Evolutionary conservation across 2,888 invertebrate species (phyloP).

Genomic region (Mamestra brassicae): DNA sequence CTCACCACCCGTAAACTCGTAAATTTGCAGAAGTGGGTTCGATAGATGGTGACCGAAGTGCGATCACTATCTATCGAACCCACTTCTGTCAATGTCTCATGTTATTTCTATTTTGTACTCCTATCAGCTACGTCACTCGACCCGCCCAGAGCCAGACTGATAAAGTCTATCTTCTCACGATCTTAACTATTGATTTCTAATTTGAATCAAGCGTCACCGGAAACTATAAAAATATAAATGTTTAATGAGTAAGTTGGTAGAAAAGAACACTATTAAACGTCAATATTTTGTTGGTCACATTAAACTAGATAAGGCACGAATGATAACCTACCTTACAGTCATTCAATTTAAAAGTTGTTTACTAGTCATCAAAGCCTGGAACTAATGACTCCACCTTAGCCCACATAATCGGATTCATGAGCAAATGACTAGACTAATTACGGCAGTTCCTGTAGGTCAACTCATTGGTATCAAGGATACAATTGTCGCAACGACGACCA

Average conservation of each 20-base stretch:
- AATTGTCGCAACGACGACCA: constrained; percentile 57
- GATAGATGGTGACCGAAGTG: too few species aligned
- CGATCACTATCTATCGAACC: too few species aligned
- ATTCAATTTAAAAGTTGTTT: constrained; percentile 21
- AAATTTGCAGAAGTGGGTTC: neutral
- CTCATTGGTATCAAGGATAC: constrained; percentile 77
- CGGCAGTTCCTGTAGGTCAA: constrained; percentile 82
- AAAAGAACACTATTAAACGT: too few species aligned
- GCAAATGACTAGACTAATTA: constrained; percentile 81
- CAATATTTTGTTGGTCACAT: too few species aligned
- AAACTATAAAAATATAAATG: constrained; percentile 13
- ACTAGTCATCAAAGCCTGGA: constrained; percentile 31
- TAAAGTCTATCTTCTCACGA: neutral
- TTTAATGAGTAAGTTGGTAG: too few species aligned
- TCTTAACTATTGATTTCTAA: constrained; percentile 9
- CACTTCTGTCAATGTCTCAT: constrained; percentile 2
- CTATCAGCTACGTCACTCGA: constrained; percentile 1
- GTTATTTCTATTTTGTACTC: neutral
- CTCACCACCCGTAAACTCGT: too few species aligned
- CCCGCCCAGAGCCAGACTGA: constrained; percentile 10
- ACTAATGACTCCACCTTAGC: constrained; percentile 44
- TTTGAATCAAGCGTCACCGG: constrained; percentile 5
- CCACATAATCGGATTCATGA: constrained; percentile 59
- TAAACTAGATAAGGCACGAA: too few species aligned
- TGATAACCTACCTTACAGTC: constrained; percentile 1